Percentiles rank a stretch among this genome's conserved stretches.
These are phyloP conservation scores for Lamprotornis superbus DNA, from an alignment of 2,113 vertebrate species.

Conservation along the genomic window DNA sequence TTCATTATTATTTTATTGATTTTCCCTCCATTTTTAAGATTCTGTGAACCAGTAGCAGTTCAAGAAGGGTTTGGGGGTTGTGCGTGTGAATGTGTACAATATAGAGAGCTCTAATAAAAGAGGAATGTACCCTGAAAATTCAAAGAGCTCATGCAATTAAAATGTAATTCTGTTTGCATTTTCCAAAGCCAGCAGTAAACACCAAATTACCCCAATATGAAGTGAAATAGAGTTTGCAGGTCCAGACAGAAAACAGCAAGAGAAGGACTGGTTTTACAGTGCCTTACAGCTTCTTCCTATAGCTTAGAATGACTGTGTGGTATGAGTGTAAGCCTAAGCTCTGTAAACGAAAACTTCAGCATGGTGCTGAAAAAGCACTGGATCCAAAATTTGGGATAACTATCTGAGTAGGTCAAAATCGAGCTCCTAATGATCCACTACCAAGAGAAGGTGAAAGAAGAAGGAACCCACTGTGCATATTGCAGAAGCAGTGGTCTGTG, in stretches of 20 bases:
- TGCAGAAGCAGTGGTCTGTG: background rate
- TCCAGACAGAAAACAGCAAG: background rate
- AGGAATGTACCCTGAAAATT: background rate
- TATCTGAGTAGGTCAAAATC: background rate
- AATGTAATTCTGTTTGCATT: background rate
- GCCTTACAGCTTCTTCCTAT: background rate
- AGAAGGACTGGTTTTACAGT: background rate
- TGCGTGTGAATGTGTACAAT: rapidly evolving
- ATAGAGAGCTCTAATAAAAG: background rate
- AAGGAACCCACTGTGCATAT: background rate
- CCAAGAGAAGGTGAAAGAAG: background rate
- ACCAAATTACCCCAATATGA: background rate
- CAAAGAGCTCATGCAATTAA: background rate
- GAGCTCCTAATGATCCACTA: background rate
- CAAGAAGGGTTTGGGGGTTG: background rate
- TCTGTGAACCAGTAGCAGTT: background rate
- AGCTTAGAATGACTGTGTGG: background rate
- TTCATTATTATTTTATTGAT: background rate
- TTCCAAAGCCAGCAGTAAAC: background rate
- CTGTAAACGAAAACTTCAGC: background rate
- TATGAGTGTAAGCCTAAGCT: background rate
- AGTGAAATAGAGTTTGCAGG: background rate
- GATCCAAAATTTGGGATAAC: background rate
- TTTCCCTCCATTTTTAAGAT: background rate
- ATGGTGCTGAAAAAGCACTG: background rate